Conservation (phyloP, 1,140 invertebrate genomes). For the Drosophila aff. region DNA sequence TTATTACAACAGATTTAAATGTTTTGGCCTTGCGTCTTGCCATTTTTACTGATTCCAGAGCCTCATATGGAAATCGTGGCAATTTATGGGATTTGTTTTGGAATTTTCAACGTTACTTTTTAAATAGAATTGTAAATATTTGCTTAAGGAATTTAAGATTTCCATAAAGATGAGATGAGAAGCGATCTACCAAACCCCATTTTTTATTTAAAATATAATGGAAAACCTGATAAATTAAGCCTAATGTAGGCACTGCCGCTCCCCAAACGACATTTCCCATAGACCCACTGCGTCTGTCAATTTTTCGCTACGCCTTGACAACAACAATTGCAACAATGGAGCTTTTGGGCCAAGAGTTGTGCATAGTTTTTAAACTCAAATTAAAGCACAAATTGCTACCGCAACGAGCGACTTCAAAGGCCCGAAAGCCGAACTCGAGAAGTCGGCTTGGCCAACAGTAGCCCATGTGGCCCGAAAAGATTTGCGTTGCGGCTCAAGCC, state of each 20-base stretch:
- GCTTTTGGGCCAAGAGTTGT: conserved; percentile 34
- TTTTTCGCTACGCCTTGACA: conserved; percentile 41
- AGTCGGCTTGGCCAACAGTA: conserved; percentile 39
- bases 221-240: neutral
- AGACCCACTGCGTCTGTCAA: conserved; percentile 21
- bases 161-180: no score
- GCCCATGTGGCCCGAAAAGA: conserved; percentile 58
- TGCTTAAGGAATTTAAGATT: no score
- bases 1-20: conserved; percentile 84
- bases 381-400: conserved; percentile 84
- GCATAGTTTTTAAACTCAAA: conserved; percentile 83
- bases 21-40: conserved; percentile 55
- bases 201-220: neutral
- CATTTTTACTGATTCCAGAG: conserved; percentile 57
- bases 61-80: conserved; percentile 27
- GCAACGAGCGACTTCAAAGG: conserved; percentile 74
- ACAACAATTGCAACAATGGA: conserved; percentile 37
- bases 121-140: neutral
- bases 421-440: conserved; percentile 46
- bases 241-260: neutral
- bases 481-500: conserved; percentile 77
- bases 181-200: neutral
- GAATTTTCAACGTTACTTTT: neutral
- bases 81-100: conserved; percentile 11
- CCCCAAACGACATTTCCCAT: conserved; percentile 18